Evolutionary conservation across 2,888 invertebrate genomes (phyloP).

Genomic region (Rhimphoctona megacephalus): DNA sequence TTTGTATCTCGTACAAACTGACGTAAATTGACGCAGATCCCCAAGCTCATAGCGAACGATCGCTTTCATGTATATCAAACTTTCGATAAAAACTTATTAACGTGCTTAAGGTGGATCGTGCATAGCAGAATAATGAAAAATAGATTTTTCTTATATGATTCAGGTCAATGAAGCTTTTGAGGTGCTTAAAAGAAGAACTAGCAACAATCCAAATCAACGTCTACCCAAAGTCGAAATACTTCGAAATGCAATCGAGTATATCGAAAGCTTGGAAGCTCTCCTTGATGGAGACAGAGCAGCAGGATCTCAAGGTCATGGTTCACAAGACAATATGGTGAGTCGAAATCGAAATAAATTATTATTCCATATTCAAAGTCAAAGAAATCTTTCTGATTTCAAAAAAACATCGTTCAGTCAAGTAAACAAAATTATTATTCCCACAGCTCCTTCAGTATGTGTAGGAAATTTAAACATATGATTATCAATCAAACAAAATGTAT

Average conservation of each 20-base stretch:
- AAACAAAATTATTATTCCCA: too few species aligned
- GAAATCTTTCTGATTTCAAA: background rate
- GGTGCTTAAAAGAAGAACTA: conserved; percentile 95
- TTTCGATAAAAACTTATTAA: background rate
- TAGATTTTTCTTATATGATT: conserved; percentile 69
- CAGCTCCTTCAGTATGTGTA: too few species aligned
- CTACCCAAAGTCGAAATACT: conserved; percentile 99
- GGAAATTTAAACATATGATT: too few species aligned
- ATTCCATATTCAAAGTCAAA: background rate
- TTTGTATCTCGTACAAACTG: background rate
- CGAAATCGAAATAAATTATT: background rate
- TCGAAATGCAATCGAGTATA: conserved; percentile 98
- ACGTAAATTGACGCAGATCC: background rate
- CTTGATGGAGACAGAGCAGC: conserved; percentile 88
- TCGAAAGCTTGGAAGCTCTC: conserved; percentile 95
- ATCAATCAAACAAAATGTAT: too few species aligned
- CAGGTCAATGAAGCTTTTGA: conserved; percentile 99
- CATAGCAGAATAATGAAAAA: conserved; percentile 2
- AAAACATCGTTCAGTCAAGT: too few species aligned
- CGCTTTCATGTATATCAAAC: background rate
- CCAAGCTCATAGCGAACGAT: background rate
- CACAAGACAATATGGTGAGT: conserved; percentile 72
- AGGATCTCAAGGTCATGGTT: conserved; percentile 74
- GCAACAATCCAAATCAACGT: conserved; percentile 97
- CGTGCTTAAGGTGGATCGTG: background rate